Evolutionary conservation across 2,797 vertebrate species (phyloP).

Genomic region (Chelmon rostratus): DNA sequence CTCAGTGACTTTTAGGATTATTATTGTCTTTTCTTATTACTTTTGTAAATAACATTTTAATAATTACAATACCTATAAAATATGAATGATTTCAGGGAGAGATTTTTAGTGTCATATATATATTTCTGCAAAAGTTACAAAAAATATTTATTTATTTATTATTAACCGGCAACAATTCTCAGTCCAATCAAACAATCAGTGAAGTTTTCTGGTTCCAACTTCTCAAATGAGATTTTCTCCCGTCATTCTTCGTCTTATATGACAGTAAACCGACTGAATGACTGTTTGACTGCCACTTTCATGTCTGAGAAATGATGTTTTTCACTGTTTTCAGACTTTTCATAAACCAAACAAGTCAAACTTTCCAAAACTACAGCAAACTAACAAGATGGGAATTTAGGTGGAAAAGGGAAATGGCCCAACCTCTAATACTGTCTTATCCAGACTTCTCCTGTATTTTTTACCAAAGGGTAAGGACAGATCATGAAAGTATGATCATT

Average conservation of each 20-base stretch:
- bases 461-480: neutral
- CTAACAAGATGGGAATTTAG: neutral
- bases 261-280: neutral
- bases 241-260: neutral
- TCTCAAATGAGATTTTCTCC: neutral
- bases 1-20: neutral
- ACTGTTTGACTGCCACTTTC: neutral
- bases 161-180: neutral
- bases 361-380: neutral
- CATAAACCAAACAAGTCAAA: neutral
- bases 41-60: too few species aligned
- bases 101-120: neutral
- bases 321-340: neutral
- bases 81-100: neutral
- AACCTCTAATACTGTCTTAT: neutral
- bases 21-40: neutral
- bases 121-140: neutral
- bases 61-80: neutral
- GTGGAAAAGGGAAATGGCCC: neutral
- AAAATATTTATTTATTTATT: neutral
- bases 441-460: neutral
- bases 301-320: neutral
- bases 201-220: neutral
- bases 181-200: too few species aligned
- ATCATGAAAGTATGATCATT: neutral